Evolutionary conservation across 2,888 invertebrate genomes (phyloP).

Genomic region (Phortica okadai): DNA sequence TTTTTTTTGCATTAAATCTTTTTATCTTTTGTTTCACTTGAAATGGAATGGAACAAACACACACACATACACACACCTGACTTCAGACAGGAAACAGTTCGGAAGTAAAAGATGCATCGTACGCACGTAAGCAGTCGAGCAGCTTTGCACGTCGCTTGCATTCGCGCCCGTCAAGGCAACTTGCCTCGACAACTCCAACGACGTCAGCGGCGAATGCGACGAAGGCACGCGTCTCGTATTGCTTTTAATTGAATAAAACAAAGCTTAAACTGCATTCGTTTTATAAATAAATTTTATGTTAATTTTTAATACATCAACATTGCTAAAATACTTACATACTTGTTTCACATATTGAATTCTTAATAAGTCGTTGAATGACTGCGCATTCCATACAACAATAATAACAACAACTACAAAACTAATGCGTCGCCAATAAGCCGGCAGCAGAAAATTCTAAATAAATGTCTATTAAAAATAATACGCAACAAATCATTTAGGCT

Average conservation of each 20-base stretch:
- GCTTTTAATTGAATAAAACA: background rate
- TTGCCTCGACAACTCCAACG: background rate
- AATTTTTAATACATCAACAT: slow-evolving; percentile 1
- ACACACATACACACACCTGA: background rate
- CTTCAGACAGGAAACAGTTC: background rate
- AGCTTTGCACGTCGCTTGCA: background rate
- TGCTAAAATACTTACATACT: slow-evolving; percentile 1
- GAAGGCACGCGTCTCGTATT: background rate
- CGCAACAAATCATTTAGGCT: too few relatives aligned
- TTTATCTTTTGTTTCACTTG: background rate
- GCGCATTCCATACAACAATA: background rate
- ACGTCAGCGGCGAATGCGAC: background rate
- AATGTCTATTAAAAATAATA: background rate
- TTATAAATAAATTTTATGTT: slow-evolving; percentile 21
- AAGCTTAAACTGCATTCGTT: background rate
- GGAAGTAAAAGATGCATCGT: background rate
- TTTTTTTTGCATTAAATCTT: background rate
- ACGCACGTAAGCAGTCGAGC: background rate
- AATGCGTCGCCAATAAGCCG: background rate
- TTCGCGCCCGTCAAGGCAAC: background rate
- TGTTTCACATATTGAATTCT: background rate
- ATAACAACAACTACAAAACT: background rate
- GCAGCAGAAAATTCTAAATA: background rate
- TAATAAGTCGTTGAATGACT: too few relatives aligned
- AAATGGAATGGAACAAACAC: background rate